Evolutionary conservation across 2,888 invertebrate genomes (phyloP).

Genomic region (Ennomos quercinarius): DNA sequence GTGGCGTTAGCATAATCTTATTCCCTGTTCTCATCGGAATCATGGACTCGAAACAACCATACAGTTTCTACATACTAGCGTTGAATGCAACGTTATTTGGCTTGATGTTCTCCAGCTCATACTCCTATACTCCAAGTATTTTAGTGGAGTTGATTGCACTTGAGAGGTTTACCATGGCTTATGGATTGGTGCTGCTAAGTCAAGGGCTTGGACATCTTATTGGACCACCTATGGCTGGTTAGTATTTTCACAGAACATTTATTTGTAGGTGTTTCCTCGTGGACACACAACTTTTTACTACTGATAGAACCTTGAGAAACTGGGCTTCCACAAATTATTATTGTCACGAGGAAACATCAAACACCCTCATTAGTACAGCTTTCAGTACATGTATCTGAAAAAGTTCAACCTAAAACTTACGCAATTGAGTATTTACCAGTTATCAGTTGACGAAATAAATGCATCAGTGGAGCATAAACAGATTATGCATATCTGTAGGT

Average conservation of each 20-base stretch:
- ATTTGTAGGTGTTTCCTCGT: background rate
- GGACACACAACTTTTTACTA: too few species aligned
- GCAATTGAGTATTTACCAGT: too few species aligned
- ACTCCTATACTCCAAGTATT: constrained; percentile 96
- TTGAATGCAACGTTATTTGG: constrained; percentile 90
- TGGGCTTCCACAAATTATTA: too few species aligned
- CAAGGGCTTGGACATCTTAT: constrained; percentile 97
- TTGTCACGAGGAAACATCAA: too few species aligned
- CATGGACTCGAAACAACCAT: constrained; percentile 63
- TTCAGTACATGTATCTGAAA: too few species aligned
- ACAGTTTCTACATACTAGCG: constrained; percentile 81
- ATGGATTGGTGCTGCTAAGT: constrained; percentile 94
- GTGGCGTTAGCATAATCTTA: constrained; percentile 86
- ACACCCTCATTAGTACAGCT: too few species aligned
- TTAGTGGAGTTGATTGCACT: constrained; percentile 95
- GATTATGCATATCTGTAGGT: too few species aligned
- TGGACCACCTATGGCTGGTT: constrained; percentile 97
- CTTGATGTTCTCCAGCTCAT: constrained; percentile 95
- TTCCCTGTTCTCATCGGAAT: constrained; percentile 84
- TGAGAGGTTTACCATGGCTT: constrained; percentile 96
- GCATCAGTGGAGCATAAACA: too few species aligned
- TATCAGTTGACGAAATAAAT: too few species aligned
- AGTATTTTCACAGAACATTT: constrained; percentile 37
- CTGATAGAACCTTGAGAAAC: too few species aligned
- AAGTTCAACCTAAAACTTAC: too few species aligned